These are phyloP conservation scores for Pollenia angustigena DNA, from an alignment of 2,888 invertebrate species.

Conservation along the genomic window DNA sequence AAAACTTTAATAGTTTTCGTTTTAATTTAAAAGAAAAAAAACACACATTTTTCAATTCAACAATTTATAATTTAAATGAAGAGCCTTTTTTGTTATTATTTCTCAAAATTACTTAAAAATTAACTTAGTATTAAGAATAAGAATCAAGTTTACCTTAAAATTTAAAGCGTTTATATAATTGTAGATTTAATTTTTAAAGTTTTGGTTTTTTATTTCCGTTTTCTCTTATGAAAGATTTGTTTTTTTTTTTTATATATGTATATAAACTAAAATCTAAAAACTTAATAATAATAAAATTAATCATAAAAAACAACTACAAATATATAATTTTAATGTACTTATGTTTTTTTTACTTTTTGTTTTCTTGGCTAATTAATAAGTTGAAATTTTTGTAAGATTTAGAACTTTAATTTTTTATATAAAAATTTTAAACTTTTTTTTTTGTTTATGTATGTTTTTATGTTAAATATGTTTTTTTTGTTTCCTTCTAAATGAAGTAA, in stretches of 20 bases:
- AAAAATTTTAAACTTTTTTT: slow-evolving; percentile 33
- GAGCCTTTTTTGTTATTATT: slow-evolving; percentile 59
- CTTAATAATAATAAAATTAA: slow-evolving; percentile 62
- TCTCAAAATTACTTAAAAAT: slow-evolving; percentile 51
- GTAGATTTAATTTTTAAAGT: slow-evolving; percentile 30
- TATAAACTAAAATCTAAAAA: slow-evolving; percentile 56
- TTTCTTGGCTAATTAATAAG: slow-evolving; percentile 62
- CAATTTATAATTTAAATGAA: slow-evolving; percentile 55
- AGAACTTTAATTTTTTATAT: slow-evolving; percentile 30
- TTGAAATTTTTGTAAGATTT: slow-evolving; percentile 39
- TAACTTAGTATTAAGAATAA: slow-evolving; percentile 57
- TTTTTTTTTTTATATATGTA: neutral
- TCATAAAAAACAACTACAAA: slow-evolving; percentile 63
- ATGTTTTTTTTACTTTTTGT: slow-evolving; percentile 30
- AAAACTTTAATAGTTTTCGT: slow-evolving; percentile 29
- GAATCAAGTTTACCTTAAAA: slow-evolving; percentile 51
- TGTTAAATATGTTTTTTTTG: neutral
- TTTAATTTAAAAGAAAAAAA: slow-evolving; percentile 5
- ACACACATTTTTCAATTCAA: slow-evolving; percentile 55
- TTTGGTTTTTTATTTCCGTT: slow-evolving; percentile 49
- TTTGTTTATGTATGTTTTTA: slow-evolving; percentile 13
- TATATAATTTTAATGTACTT: slow-evolving; percentile 37
- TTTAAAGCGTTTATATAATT: slow-evolving; percentile 29
- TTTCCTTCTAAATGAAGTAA: slow-evolving; percentile 19
- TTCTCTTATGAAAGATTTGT: slow-evolving; percentile 3